Percentiles rank a stretch among this genome's conserved stretches.
phyloP scores from a whole-genome alignment of 2,888 invertebrate genomes.

The Sylvicola cinctus region DNA sequence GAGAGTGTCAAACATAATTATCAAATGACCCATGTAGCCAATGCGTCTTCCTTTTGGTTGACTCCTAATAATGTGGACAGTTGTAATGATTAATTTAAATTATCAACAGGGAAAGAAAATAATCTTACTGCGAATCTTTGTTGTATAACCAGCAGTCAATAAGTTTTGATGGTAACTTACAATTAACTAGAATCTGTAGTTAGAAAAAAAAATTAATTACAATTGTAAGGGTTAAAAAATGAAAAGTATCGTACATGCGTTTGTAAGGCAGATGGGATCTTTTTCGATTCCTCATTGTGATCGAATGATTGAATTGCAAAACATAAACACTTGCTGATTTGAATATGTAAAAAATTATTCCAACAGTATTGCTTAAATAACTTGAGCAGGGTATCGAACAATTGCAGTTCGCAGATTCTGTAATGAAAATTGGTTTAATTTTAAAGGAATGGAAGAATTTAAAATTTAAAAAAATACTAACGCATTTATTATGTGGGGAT shows the following conservation, averaged over 20 bases:
- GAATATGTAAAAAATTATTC: conserved; percentile 92
- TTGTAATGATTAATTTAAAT: conserved; percentile 1
- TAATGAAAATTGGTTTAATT: conserved; percentile 1
- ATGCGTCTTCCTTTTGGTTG: conserved; percentile 32
- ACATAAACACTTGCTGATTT: conserved; percentile 59
- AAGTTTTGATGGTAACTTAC: conserved; percentile 57
- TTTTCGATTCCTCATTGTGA: conserved; percentile 17
- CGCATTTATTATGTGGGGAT: conserved; percentile 47
- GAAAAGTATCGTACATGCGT: conserved; percentile 25
- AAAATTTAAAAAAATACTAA: conserved; percentile 17
- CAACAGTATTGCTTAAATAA: conserved; percentile 75
- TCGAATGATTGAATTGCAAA: conserved; percentile 35
- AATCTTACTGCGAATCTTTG: conserved; percentile 52
- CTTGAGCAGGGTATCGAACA: conserved; percentile 47
- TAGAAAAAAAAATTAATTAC: not conserved
- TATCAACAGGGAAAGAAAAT: not conserved
- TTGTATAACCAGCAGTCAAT: conserved; percentile 67
- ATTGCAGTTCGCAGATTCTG: conserved; percentile 28
- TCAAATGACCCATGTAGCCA: conserved; percentile 46
- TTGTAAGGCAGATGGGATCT: conserved; percentile 28
- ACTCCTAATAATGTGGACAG: conserved; percentile 19
- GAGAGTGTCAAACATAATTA: conserved; percentile 36
- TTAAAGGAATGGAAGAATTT: not conserved
- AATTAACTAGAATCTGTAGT: conserved; percentile 55
- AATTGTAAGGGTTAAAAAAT: not conserved